These are phyloP conservation scores for Drosophila novamexicana DNA, from an alignment of 1,140 invertebrate species.

Conservation along the genomic window DNA sequence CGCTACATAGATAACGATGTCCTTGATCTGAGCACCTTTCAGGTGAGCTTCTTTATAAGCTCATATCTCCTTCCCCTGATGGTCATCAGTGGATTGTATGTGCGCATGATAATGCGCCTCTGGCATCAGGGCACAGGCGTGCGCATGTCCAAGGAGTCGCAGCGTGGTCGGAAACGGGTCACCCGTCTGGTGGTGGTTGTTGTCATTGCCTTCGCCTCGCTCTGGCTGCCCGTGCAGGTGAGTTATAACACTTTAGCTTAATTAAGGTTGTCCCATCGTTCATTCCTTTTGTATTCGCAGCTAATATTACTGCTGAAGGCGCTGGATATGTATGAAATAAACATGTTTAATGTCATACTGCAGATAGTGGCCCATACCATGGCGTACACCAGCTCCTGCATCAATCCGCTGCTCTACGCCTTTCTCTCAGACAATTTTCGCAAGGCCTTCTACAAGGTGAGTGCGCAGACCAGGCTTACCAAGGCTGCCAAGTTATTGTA, in stretches of 20 bases:
- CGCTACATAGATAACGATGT: slow-evolving; percentile 45
- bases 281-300: slow-evolving; percentile 84
- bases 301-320: slow-evolving; percentile 92
- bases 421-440: slow-evolving; percentile 84
- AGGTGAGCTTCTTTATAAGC: slow-evolving; percentile 71
- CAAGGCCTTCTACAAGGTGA: slow-evolving; percentile 84
- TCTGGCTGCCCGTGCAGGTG: slow-evolving; percentile 97
- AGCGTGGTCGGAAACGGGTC: slow-evolving; percentile 94
- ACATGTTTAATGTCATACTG: slow-evolving; percentile 86
- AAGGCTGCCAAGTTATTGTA: slow-evolving; percentile 9
- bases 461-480: slow-evolving; percentile 4
- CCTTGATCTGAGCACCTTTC: slow-evolving; percentile 55
- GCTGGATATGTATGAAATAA: slow-evolving; percentile 88
- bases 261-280: too few species aligned
- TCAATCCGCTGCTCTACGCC: slow-evolving; percentile 94
- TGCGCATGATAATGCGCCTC: slow-evolving; percentile 94
- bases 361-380: slow-evolving; percentile 94
- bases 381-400: slow-evolving; percentile 97
- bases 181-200: slow-evolving; percentile 97
- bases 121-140: slow-evolving; percentile 93
- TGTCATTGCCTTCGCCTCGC: slow-evolving; percentile 96
- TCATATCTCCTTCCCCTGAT: slow-evolving; percentile 92
- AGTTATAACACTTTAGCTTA: slow-evolving; percentile 41
- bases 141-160: slow-evolving; percentile 87
- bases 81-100: slow-evolving; percentile 94